Percentiles rank a stretch among this genome's conserved stretches.
These are phyloP conservation scores for Etheostoma perlongum DNA, from an alignment of 2,797 vertebrate genomes.

Conservation along the genomic window DNA sequence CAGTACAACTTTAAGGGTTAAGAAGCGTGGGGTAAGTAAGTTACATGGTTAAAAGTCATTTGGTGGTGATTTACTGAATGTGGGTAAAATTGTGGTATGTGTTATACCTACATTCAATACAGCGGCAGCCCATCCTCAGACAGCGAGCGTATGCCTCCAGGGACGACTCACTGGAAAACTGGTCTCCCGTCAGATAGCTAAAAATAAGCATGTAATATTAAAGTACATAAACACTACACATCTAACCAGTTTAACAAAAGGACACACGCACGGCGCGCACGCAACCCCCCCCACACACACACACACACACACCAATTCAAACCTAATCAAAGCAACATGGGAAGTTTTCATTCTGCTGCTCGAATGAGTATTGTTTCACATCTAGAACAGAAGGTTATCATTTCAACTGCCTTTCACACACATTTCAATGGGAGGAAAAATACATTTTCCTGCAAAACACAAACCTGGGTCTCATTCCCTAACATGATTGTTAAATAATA, in stretches of 20 bases:
- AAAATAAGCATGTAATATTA: slow-evolving; percentile 71
- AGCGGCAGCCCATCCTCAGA: slow-evolving; percentile 98
- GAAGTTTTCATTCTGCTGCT: slow-evolving; percentile 52
- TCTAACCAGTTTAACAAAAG: slow-evolving; percentile 20
- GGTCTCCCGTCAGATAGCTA: slow-evolving; percentile 95
- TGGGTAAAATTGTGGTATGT: slow-evolving; percentile 1
- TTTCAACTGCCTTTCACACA: slow-evolving; percentile 64
- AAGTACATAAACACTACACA: slow-evolving; percentile 31
- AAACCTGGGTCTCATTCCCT: slow-evolving; percentile 45
- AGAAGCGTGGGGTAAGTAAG: slow-evolving; percentile 18
- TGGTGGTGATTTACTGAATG: slow-evolving; percentile 22
- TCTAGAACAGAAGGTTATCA: slow-evolving; percentile 60
- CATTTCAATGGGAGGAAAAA: slow-evolving; percentile 74
- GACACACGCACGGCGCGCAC: background rate
- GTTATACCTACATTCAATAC: slow-evolving; percentile 93
- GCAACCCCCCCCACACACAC: background rate
- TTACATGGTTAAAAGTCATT: slow-evolving; percentile 35
- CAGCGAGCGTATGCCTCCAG: slow-evolving; percentile 98
- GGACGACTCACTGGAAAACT: slow-evolving; percentile 99
- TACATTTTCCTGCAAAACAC: slow-evolving; percentile 64
- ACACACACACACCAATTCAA: slow-evolving; percentile 57
- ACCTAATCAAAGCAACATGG: slow-evolving; percentile 59
- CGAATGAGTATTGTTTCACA: slow-evolving; percentile 71
- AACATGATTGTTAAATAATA: slow-evolving; percentile 58
- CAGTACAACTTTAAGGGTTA: slow-evolving; percentile 8